phyloP scores from a whole-genome alignment of 92 coral and sea anemone species.

The Paramuricea clavata region DNA sequence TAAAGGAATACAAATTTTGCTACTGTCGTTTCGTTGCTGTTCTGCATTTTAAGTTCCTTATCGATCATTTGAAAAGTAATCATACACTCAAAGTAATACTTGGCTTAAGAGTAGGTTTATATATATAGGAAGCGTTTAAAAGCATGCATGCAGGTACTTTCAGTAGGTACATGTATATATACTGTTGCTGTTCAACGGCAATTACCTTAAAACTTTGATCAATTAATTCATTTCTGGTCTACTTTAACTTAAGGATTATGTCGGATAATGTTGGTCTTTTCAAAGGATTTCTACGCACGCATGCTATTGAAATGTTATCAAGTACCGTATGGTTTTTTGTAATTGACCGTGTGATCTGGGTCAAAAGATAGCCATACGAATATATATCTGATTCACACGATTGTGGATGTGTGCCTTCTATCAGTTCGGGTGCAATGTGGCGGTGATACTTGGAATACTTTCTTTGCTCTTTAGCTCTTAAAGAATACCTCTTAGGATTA shows the following conservation, averaged over 20 bases:
- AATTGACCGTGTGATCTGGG: neutral
- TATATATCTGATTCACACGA: conserved; percentile 28
- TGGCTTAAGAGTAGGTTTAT: too few species aligned
- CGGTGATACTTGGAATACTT: neutral
- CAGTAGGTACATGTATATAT: too few species aligned
- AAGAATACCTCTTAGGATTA: neutral
- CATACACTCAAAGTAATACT: too few species aligned
- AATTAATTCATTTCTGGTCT: too few species aligned
- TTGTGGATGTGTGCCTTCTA: conserved; percentile 1
- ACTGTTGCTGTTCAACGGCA: too few species aligned
- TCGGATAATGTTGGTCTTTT: neutral
- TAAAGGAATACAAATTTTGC: too few species aligned
- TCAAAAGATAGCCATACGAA: conserved; percentile 42
- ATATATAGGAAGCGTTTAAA: too few species aligned
- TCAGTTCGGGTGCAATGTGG: neutral
- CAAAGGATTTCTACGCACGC: neutral
- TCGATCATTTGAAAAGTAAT: too few species aligned
- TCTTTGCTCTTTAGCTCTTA: neutral
- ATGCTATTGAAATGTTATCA: conserved; percentile 10
- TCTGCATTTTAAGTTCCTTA: too few species aligned
- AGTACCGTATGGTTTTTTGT: neutral
- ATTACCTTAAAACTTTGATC: too few species aligned
- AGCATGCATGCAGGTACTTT: too few species aligned
- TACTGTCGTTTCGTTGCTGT: too few species aligned
- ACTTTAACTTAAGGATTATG: neutral